phyloP scores from a whole-genome alignment of 2,113 vertebrate species.

The Sphyrna mokarran region DNA sequence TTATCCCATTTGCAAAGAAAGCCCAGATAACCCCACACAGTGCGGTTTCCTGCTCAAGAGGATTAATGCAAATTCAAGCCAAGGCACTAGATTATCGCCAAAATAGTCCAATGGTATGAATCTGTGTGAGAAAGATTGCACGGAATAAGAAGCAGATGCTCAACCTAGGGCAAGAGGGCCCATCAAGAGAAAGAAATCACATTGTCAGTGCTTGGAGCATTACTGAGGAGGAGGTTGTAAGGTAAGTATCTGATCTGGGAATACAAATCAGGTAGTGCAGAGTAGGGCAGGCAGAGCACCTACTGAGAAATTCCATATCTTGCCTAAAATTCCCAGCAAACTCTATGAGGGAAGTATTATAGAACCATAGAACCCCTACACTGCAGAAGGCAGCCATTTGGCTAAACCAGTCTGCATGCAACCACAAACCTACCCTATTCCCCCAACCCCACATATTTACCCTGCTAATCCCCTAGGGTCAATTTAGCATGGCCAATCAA shows the following conservation, averaged over 20 bases:
- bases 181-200: not conserved
- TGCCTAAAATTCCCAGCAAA: not conserved
- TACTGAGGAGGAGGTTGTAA: not conserved
- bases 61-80: not conserved
- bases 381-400: too few species aligned
- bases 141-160: not conserved
- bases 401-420: too few species aligned
- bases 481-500: too few species aligned
- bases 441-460: too few species aligned
- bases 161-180: not conserved
- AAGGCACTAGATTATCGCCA: not conserved
- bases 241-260: not conserved
- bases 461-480: too few species aligned
- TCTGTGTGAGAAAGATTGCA: constrained; percentile 8
- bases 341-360: not conserved
- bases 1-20: constrained; percentile 14
- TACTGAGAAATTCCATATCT: not conserved
- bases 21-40: not conserved
- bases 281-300: not conserved
- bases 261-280: not conserved
- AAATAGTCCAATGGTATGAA: not conserved
- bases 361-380: too few species aligned
- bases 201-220: not conserved
- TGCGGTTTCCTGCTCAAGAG: not conserved
- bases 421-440: too few species aligned